A percentile compares a stretch with the other conserved stretches of the same genome.
These are phyloP conservation scores for Falcunculus frontatus DNA, from an alignment of 2,113 vertebrate genomes.

Conservation along the genomic window DNA sequence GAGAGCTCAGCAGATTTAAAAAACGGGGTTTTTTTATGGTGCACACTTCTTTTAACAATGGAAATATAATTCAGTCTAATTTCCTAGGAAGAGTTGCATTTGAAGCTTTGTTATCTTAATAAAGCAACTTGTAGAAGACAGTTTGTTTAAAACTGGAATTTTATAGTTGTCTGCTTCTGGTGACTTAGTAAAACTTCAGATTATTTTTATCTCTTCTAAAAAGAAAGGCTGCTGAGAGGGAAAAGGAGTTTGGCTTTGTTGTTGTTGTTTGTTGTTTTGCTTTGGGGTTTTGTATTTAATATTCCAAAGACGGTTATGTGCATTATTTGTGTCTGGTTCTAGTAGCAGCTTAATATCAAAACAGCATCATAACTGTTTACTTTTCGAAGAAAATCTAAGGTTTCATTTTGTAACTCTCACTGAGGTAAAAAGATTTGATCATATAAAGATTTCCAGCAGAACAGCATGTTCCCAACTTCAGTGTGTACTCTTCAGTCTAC, in stretches of 20 bases:
- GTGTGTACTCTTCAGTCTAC: not conserved
- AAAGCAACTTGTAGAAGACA: not conserved
- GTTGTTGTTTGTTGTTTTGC: not conserved
- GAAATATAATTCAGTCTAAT: not conserved
- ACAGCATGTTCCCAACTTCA: conserved; percentile 2
- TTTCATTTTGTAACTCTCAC: conserved; percentile 44
- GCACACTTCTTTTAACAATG: not conserved
- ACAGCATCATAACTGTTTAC: conserved; percentile 35
- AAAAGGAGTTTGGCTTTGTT: not conserved
- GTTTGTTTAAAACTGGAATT: not conserved
- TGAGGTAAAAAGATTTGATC: conserved; percentile 22
- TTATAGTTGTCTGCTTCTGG: not conserved
- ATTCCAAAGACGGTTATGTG: not conserved
- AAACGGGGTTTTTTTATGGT: rapidly evolving
- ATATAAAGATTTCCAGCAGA: conserved; percentile 33
- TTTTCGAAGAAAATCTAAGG: not conserved
- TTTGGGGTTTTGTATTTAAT: not conserved
- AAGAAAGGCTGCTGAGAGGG: not conserved
- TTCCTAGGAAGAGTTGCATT: not conserved
- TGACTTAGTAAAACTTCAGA: not conserved
- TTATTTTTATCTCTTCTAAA: not conserved
- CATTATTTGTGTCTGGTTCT: not conserved
- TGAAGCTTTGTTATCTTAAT: not conserved
- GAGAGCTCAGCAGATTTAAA: not conserved
- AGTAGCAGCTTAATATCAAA: conserved; percentile 11